phyloP scores from a whole-genome alignment of 1,140 invertebrate species.

The Zaprionus ornatus region DNA sequence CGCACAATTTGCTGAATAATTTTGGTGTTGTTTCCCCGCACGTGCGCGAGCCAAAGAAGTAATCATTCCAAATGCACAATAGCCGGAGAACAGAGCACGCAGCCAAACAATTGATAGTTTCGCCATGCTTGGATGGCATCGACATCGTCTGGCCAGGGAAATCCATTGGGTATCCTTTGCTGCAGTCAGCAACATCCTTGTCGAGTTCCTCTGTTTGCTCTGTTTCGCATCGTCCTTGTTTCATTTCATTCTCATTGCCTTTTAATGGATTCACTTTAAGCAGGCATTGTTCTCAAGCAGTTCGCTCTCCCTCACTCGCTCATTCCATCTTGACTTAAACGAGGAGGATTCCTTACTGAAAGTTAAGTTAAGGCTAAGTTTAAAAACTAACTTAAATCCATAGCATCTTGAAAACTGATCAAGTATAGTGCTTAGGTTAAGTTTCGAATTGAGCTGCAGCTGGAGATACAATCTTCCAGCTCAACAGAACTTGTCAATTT shows the following conservation, averaged over 20 bases:
- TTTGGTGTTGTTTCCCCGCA: constrained; percentile 41
- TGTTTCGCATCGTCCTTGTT: constrained; percentile 11
- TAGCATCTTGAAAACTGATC: not conserved
- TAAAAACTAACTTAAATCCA: not conserved
- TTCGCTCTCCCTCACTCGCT: constrained; percentile 12
- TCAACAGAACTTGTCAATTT: constrained; percentile 6
- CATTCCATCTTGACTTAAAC: not conserved
- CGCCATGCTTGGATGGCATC: constrained; percentile 46
- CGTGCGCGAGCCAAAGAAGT: constrained; percentile 38
- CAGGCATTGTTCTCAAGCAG: constrained; percentile 16
- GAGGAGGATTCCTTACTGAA: not conserved
- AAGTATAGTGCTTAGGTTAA: not conserved
- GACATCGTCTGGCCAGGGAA: not conserved
- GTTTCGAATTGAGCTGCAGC: not conserved
- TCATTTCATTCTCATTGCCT: constrained; percentile 24
- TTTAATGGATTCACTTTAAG: constrained; percentile 37
- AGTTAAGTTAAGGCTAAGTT: not conserved
- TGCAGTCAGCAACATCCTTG: not conserved
- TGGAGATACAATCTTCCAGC: not conserved
- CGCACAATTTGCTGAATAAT: constrained; percentile 64
- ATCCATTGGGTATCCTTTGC: constrained; percentile 10
- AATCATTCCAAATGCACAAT: constrained; percentile 77
- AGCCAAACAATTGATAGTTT: constrained; percentile 57
- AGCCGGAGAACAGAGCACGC: constrained; percentile 29
- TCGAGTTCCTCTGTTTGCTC: not conserved